These are phyloP conservation scores for Drosophila nr. perissopoda DNA, from an alignment of 2,888 invertebrate genomes.

Conservation along the genomic window DNA sequence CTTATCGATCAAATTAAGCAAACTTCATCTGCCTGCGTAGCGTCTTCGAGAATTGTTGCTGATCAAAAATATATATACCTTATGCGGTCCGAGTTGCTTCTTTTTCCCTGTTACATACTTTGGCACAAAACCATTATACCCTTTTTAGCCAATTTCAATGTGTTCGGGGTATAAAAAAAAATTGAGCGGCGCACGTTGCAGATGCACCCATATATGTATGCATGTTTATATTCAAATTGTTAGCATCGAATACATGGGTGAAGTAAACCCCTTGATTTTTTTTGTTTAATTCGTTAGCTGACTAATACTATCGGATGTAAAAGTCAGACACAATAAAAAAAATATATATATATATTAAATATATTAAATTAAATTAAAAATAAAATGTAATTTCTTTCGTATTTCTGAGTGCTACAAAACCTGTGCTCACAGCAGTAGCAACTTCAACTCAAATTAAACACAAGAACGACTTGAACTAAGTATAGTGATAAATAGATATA, in stretches of 20 bases:
- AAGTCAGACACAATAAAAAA: conserved; percentile 1
- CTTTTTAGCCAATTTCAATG: background rate
- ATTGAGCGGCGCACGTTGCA: conserved; percentile 1
- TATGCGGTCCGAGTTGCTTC: background rate
- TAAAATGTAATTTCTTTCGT: background rate
- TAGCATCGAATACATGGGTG: conserved; percentile 61
- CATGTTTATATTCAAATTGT: conserved; percentile 48
- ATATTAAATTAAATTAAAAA: conserved; percentile 2
- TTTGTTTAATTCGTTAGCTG: conserved; percentile 57
- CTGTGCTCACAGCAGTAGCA: conserved; percentile 25
- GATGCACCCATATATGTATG: conserved; percentile 1
- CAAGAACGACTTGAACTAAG: conserved; percentile 9
- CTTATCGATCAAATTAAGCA: background rate
- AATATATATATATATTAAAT: conserved; percentile 51
- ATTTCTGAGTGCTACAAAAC: conserved; percentile 51
- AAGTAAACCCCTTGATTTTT: conserved; percentile 34
- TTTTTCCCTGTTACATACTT: background rate
- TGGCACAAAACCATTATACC: background rate
- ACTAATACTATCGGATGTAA: conserved; percentile 58
- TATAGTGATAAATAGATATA: conserved; percentile 4
- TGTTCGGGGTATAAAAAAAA: conserved; percentile 8
- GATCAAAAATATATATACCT: background rate
- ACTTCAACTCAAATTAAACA: conserved; percentile 37
- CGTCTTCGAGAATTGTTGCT: background rate
- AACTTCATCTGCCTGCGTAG: background rate